Evolutionary conservation across 2,888 invertebrate species (phyloP).

Genomic region (Scelioninae gen. 1): DNA sequence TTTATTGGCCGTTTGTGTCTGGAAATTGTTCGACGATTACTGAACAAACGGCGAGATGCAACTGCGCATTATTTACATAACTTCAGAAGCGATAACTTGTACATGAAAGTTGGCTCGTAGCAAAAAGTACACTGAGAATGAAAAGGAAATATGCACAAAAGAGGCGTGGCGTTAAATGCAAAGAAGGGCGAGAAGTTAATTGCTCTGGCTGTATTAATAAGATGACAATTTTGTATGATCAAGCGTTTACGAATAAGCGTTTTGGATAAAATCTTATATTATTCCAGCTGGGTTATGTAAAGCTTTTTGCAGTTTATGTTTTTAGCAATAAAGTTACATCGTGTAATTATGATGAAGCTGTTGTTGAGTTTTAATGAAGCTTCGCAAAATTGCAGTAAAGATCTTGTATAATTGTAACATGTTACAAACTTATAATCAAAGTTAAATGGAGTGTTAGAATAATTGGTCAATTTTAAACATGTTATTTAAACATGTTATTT

Average conservation of each 20-base stretch:
- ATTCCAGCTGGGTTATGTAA: no score
- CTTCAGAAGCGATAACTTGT: constrained; percentile 49
- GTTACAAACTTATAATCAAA: no score
- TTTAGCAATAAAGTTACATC: background rate
- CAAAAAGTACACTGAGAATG: constrained; percentile 21
- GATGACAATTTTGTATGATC: constrained; percentile 47
- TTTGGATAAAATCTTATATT: constrained; percentile 4
- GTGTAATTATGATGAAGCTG: no score
- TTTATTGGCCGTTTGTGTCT: constrained; percentile 45
- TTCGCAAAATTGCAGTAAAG: no score
- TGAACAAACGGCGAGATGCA: constrained; percentile 39
- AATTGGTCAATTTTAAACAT: no score
- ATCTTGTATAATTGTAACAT: no score
- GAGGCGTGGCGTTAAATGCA: constrained; percentile 34
- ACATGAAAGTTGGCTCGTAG: constrained; percentile 43
- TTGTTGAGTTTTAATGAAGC: no score
- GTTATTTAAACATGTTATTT: no score
- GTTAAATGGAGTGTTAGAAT: no score
- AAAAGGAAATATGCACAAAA: constrained; percentile 34
- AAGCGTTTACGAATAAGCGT: constrained; percentile 31
- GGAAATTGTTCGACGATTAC: constrained; percentile 44
- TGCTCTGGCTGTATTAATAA: constrained; percentile 34
- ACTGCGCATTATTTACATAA: constrained; percentile 52
- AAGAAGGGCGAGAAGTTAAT: constrained; percentile 43
- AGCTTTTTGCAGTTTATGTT: background rate